Evolutionary conservation across 2,113 vertebrate species (phyloP).

Genomic region (Mellivora capensis): DNA sequence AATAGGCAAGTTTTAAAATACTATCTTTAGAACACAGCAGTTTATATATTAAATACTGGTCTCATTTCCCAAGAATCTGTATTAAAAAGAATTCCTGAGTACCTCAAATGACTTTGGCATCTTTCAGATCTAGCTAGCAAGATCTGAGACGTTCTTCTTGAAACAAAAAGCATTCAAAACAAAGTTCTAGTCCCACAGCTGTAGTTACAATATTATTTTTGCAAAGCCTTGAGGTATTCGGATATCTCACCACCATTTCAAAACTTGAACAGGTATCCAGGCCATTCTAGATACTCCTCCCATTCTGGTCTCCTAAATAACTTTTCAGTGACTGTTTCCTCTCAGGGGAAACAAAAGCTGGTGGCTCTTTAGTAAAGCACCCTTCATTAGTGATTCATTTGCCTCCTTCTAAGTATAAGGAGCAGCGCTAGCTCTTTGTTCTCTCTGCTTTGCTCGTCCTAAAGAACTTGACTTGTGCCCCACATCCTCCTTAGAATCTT

Average conservation of each 20-base stretch:
- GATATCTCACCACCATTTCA: not conserved
- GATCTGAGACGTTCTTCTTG: not conserved
- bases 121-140: constrained; percentile 10
- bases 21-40: not conserved
- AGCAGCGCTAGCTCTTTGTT: not conserved
- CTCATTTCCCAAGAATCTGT: constrained; percentile 12
- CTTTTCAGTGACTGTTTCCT: constrained; percentile 8
- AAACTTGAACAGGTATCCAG: not conserved
- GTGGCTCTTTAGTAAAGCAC: not conserved
- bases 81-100: constrained; percentile 49
- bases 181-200: constrained; percentile 1
- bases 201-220: constrained; percentile 16
- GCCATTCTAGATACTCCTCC: not conserved
- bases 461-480: not conserved
- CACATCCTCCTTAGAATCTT: not conserved
- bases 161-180: constrained; percentile 26
- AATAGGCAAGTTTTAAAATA: constrained; percentile 11
- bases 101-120: constrained; percentile 22
- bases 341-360: constrained; percentile 50
- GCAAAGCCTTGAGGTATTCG: not conserved
- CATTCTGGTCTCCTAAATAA: not conserved
- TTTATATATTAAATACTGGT: not conserved
- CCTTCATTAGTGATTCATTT: constrained; percentile 34
- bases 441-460: not conserved
- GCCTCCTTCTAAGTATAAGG: not conserved